These are phyloP conservation scores for Ceratosolen fusciceps DNA, from an alignment of 1,140 invertebrate species.

Conservation along the genomic window DNA sequence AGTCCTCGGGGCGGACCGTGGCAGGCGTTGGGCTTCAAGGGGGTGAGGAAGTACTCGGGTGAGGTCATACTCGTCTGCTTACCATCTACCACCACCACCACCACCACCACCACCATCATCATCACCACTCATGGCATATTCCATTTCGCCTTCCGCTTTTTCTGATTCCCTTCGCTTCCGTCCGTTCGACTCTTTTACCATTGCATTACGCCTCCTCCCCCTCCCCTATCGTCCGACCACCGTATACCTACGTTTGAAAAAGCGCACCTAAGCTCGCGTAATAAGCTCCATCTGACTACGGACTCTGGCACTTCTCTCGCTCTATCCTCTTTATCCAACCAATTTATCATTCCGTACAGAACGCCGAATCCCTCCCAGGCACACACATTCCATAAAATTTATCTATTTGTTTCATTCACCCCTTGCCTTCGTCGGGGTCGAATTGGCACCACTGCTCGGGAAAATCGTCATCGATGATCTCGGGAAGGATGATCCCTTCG, in stretches of 20 bases:
- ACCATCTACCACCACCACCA: too few relatives aligned
- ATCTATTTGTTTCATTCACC: slow-evolving; percentile 8
- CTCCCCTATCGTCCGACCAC: too few relatives aligned
- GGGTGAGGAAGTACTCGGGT: slow-evolving; percentile 10
- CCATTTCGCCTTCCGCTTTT: slow-evolving; percentile 26
- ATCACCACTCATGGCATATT: slow-evolving; percentile 30
- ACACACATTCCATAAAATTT: not conserved
- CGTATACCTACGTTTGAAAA: not conserved
- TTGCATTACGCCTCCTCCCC: slow-evolving; percentile 32
- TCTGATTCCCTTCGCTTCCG: slow-evolving; percentile 26
- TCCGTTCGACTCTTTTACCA: slow-evolving; percentile 1
- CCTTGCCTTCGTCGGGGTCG: too few relatives aligned
- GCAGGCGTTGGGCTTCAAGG: too few relatives aligned
- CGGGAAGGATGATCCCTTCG: too few relatives aligned
- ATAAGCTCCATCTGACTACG: slow-evolving; percentile 31
- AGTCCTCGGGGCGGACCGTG: slow-evolving; percentile 57
- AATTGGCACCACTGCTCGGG: too few relatives aligned
- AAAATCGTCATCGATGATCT: too few relatives aligned
- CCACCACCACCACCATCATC: too few relatives aligned
- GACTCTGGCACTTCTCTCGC: slow-evolving; percentile 32
- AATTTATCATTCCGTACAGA: slow-evolving; percentile 16
- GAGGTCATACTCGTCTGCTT: slow-evolving; percentile 28
- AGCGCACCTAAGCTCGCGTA: too few relatives aligned
- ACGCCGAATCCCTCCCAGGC: too few relatives aligned
- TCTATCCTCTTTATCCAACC: not conserved